phyloP scores from a whole-genome alignment of 2,888 invertebrate species.

The Dinocampus coccinellae region DNA sequence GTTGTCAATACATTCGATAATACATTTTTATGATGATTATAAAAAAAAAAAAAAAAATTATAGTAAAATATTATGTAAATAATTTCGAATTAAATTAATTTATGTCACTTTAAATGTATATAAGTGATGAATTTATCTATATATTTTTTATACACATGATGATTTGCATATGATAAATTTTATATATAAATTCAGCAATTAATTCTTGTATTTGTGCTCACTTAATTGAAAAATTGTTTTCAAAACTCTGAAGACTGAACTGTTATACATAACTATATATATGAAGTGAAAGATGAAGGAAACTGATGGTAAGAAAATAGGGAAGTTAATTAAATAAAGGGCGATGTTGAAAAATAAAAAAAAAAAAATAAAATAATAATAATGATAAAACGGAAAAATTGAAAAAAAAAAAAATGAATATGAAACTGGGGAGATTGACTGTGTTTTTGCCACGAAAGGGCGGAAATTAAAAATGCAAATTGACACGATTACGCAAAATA shows the following conservation, averaged over 20 bases:
- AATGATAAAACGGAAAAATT: conserved; percentile 9
- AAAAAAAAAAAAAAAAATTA: conserved; percentile 17
- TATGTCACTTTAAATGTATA: no score
- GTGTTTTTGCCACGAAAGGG: conserved; percentile 34
- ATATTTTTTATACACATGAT: no score
- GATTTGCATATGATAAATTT: no score
- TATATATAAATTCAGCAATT: conserved; percentile 48
- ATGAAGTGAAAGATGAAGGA: conserved; percentile 29
- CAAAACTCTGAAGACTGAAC: conserved; percentile 38
- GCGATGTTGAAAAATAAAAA: conserved; percentile 1
- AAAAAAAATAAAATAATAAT: background rate
- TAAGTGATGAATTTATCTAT: no score
- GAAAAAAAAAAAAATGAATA: no score
- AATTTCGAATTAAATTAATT: no score
- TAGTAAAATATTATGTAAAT: background rate
- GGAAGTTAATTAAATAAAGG: conserved; percentile 60
- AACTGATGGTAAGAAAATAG: conserved; percentile 49
- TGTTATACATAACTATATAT: conserved; percentile 26
- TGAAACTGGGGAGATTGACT: no score
- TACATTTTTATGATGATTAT: background rate
- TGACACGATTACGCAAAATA: conserved; percentile 56
- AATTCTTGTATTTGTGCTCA: conserved; percentile 57
- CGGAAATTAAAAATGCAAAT: conserved; percentile 65
- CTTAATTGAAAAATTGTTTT: conserved; percentile 60
- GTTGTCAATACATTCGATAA: background rate